Percentiles rank a stretch among this genome's conserved stretches.
Conservation (phyloP, 2,113 vertebrate genomes). For the Mormyrus lacerda region DNA sequence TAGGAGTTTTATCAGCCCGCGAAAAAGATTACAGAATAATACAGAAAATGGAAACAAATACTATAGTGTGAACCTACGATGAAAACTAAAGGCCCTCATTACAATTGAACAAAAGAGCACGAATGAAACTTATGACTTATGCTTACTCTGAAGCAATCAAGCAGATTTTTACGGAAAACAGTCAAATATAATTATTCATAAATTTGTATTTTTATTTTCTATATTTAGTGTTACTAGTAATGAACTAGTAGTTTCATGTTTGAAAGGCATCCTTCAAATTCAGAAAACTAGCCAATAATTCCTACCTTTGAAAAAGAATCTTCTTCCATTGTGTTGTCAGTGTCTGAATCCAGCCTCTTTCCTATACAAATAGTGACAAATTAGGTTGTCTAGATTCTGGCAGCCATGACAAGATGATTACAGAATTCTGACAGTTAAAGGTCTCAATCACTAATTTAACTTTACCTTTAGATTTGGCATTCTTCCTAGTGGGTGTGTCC, state of each 20-base stretch:
- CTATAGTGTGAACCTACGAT: background rate
- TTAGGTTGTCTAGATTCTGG: background rate
- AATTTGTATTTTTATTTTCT: background rate
- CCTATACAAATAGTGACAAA: constrained; percentile 53
- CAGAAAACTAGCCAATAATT: background rate
- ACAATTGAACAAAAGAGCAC: background rate
- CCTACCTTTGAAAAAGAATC: constrained; percentile 80
- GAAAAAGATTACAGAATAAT: background rate
- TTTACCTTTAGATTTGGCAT: constrained; percentile 84
- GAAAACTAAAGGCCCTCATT: background rate
- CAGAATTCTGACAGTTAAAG: background rate
- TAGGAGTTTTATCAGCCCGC: background rate
- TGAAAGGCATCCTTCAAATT: background rate
- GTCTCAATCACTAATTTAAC: background rate
- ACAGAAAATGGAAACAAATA: background rate
- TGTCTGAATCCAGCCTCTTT: constrained; percentile 77
- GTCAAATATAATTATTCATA: background rate
- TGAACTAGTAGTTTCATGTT: background rate
- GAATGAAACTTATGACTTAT: background rate
- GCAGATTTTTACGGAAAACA: background rate
- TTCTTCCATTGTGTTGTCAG: constrained; percentile 76
- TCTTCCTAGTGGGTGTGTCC: constrained; percentile 76
- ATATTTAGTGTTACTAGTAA: background rate
- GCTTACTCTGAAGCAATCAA: background rate
- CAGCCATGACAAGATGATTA: background rate